Conservation (phyloP, 2,113 vertebrate genomes). For the Cacatua alba region DNA sequence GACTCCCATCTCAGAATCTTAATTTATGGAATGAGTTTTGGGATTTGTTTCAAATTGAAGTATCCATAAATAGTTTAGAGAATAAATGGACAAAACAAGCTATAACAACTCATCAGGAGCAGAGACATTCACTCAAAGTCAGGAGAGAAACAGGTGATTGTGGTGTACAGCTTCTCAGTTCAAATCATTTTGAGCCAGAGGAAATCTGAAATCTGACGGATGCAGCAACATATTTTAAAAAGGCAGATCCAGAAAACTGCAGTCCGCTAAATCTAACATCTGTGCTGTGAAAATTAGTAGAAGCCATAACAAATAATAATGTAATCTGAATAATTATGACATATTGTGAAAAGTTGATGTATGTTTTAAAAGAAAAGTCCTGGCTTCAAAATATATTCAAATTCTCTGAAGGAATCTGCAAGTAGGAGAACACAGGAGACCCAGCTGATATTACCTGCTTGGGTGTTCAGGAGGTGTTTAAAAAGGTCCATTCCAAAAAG, state of each 20-base stretch:
- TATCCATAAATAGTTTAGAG: background rate
- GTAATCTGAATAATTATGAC: background rate
- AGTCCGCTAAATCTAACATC: background rate
- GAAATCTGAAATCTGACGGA: background rate
- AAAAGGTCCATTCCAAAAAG: background rate
- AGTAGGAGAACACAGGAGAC: background rate
- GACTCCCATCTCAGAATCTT: background rate
- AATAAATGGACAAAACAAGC: background rate
- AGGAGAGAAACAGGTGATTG: background rate
- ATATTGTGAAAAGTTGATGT: background rate
- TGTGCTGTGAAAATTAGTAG: background rate
- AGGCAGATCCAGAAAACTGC: background rate
- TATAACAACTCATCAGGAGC: background rate
- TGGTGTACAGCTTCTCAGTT: background rate
- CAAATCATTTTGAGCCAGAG: background rate
- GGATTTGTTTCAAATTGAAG: background rate
- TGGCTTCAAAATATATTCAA: background rate
- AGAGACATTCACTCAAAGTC: background rate
- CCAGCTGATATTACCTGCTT: background rate
- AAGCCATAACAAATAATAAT: background rate
- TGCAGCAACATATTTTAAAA: background rate
- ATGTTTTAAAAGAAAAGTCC: background rate
- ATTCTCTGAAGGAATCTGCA: background rate
- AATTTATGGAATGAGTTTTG: constrained; percentile 15
- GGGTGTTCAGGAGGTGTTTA: background rate